Conservation (phyloP, 2,797 vertebrate species). For the Anas flavirostris region DNA sequence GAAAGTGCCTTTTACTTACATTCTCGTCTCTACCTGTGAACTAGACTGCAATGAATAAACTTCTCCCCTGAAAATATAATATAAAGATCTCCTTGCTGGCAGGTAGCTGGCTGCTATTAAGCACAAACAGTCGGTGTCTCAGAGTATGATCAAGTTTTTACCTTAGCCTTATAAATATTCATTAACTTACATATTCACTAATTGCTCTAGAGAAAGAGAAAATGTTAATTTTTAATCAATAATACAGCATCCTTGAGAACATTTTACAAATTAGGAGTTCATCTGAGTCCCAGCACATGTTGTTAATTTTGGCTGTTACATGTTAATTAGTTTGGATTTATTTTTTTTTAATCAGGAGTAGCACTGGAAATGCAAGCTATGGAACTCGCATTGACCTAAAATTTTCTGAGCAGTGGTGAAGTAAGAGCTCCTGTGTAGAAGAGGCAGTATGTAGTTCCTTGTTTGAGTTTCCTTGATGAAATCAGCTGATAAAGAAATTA, state of each 20-base stretch:
- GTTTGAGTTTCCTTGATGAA: constrained; percentile 7
- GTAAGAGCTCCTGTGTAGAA: not conserved
- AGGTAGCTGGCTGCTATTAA: not conserved
- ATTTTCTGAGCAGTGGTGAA: not conserved
- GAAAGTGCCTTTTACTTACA: not conserved
- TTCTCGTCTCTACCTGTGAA: not conserved
- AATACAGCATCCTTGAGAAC: constrained; percentile 50
- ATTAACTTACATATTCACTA: constrained; percentile 58
- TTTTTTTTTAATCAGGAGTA: constrained; percentile 34
- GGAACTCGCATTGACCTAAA: not conserved
- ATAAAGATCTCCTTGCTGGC: not conserved
- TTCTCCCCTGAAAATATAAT: not conserved
- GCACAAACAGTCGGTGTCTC: not conserved
- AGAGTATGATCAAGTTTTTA: constrained; percentile 30
- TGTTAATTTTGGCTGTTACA: constrained; percentile 24
- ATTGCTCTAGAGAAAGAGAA: constrained; percentile 49
- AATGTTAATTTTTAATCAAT: constrained; percentile 73
- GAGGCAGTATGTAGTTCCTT: not conserved
- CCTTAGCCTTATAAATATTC: constrained; percentile 69
- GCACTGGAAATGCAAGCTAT: constrained; percentile 18
- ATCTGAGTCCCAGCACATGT: constrained; percentile 19
- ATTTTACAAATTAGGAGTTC: constrained; percentile 61
- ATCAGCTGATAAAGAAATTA: constrained; percentile 4
- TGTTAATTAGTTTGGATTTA: constrained; percentile 59
- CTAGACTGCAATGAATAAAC: not conserved